Evolutionary conservation across 2,113 vertebrate species (phyloP), one percentile per base, ranked within the genome.

Genomic region (Pipra filicauda): DNA sequence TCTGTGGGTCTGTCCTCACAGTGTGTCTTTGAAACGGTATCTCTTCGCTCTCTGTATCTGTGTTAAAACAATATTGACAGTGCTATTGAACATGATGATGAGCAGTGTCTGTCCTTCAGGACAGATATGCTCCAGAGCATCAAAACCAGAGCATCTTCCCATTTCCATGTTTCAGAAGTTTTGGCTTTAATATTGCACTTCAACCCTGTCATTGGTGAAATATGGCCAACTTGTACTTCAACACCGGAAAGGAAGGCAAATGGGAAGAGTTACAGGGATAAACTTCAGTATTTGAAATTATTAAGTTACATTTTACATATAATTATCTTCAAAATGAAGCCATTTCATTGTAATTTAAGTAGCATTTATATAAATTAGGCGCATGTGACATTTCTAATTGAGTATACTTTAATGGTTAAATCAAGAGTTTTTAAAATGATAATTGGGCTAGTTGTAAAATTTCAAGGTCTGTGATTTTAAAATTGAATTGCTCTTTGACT

Each of bases 401-500:
- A 39, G 59, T 94, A 70, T 52, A 87, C 11, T 89, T 88, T 87
- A 96, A 85, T 83, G 37, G 84, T 95, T 93, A 97, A 95, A 94
- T 85, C 91, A 71, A 67, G 39, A 91, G 49, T 62, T 96, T 94
- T 92, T 64, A 64, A 95, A 95, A 91, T 82, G 1, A 85, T 97
- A 95, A 96, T 96, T 94, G 74, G 35, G 67, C 64, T 80, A 72
- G 81, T 85, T 95, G 95, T 96, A 95, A 95, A 92, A 96, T 95
- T 95, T 96, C 95, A 85, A 89, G 91, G 91, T 88, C 94, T 92
- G 20, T 96, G 94, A 89, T 94, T 96, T 91, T 89, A 87, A 79
- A 95, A 95, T 89, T 91, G 80, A 92, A 93, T 95, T 96, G 93
- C 76, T 93, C 88, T 96, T 94, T 97, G 96, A 95, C 93, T 95